These are phyloP conservation scores for Mormyrops attenuatus DNA, from an alignment of 2,797 vertebrate genomes.

Conservation along the genomic window DNA sequence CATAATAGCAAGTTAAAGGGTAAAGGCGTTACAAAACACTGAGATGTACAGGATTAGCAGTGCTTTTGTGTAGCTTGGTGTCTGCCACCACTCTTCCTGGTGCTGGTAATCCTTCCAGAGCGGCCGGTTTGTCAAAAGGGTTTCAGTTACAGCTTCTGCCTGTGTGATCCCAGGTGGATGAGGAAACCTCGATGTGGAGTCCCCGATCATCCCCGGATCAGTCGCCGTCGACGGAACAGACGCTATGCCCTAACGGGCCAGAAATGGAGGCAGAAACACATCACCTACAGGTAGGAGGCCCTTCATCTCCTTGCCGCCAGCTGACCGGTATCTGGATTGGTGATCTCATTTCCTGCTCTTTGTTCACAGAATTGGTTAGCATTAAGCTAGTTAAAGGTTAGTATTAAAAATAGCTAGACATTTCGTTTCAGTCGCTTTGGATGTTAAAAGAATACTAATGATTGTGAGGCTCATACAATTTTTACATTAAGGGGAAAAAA, in stretches of 20 bases:
- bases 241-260: slow-evolving; percentile 93
- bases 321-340: background rate
- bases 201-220: slow-evolving; percentile 83
- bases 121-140: background rate
- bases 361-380: background rate
- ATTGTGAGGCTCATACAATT: background rate
- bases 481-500: background rate
- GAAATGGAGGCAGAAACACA: slow-evolving; percentile 93
- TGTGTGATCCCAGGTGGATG: slow-evolving; percentile 80
- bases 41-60: background rate
- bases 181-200: slow-evolving; percentile 89
- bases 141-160: slow-evolving; percentile 10
- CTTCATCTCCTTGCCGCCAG: background rate
- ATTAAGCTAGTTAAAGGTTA: background rate
- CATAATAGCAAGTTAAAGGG: background rate
- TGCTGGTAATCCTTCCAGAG: background rate
- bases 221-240: slow-evolving; percentile 80
- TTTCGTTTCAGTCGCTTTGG: background rate
- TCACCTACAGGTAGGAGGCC: slow-evolving; percentile 82
- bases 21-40: background rate
- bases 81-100: background rate
- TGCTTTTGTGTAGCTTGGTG: background rate
- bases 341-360: background rate
- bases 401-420: background rate
- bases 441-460: background rate